These are phyloP conservation scores for Struthio camelus DNA, from an alignment of 2,113 vertebrate species.

Conservation along the genomic window DNA sequence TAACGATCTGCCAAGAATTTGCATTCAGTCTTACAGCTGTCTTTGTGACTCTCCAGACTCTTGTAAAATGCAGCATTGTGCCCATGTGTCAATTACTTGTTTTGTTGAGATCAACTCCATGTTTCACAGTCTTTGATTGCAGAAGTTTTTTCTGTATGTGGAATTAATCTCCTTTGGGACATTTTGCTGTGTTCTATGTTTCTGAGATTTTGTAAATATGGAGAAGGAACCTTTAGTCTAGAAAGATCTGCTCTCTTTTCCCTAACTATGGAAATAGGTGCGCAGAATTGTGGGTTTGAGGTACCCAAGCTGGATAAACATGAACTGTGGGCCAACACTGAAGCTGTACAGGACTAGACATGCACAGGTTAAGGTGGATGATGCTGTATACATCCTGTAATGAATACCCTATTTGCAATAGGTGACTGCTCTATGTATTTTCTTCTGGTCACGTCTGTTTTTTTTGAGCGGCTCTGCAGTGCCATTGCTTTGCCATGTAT, in stretches of 20 bases:
- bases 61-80: neutral
- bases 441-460: neutral
- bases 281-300: neutral
- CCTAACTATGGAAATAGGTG: neutral
- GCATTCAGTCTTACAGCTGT: neutral
- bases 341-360: neutral
- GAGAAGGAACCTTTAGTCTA: neutral
- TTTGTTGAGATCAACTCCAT: neutral
- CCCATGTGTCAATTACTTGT: neutral
- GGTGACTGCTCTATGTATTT: neutral
- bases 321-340: neutral
- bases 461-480: neutral
- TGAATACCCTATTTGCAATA: neutral
- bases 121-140: neutral
- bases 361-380: neutral
- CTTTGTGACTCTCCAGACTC: fast-evolving
- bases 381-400: neutral
- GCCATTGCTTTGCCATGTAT: neutral
- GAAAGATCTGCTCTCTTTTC: neutral
- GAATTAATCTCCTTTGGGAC: neutral
- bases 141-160: neutral
- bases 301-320: neutral
- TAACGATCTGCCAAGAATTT: constrained; percentile 28
- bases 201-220: neutral
- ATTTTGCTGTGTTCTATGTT: neutral